Percentiles rank a stretch among this genome's conserved stretches.
Conservation (phyloP, 2,888 invertebrate genomes). For the Dexiosoma caninum region DNA sequence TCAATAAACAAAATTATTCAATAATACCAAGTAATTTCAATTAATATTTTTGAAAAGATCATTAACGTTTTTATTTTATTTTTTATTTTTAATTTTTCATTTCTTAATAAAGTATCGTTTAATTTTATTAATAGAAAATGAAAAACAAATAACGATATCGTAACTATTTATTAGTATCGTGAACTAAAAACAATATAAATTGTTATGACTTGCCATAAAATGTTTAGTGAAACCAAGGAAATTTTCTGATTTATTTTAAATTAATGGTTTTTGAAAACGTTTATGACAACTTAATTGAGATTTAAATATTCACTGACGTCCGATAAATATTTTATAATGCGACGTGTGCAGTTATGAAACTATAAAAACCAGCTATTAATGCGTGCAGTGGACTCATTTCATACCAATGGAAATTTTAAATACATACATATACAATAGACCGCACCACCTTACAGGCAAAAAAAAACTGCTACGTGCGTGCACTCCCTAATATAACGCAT, state of each 20-base stretch:
- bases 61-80: conserved; percentile 11
- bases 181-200: neutral
- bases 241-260: neutral
- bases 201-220: conserved; percentile 5
- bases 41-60: neutral
- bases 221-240: neutral
- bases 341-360: neutral
- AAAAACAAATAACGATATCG: conserved; percentile 3
- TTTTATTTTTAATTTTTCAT: too few species aligned
- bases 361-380: neutral
- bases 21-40: conserved; percentile 35
- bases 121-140: neutral
- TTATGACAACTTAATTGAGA: neutral
- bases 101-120: neutral
- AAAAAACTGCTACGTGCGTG: too few species aligned
- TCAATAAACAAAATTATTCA: conserved; percentile 41
- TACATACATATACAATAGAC: too few species aligned
- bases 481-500: too few species aligned
- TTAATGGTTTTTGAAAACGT: neutral
- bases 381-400: neutral
- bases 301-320: neutral
- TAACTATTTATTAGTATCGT: conserved; percentile 17
- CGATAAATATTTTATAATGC: too few species aligned
- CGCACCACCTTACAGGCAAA: too few species aligned
- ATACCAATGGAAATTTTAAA: neutral